Evolutionary conservation across 2,113 vertebrate genomes (phyloP), one percentile per base, ranked within the genome.

Genomic region (Smithornis capensis): DNA sequence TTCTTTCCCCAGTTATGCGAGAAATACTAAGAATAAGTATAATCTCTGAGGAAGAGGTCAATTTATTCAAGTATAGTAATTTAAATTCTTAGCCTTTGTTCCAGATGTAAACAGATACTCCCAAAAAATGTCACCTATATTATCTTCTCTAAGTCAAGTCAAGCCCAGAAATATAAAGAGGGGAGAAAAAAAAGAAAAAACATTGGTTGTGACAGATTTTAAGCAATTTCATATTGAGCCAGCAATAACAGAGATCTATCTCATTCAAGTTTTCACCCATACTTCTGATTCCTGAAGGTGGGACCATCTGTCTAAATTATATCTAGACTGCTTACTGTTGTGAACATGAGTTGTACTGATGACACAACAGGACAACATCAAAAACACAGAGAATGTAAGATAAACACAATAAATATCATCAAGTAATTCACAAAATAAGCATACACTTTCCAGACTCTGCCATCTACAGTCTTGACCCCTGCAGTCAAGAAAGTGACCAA

Each of bases 371-470:
- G 17, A 3, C 1, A 3, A 50, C 9, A 63, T 27, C 4, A 74
- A 65, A 83, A 75, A 13, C 3, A 29, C 1, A 8, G 11, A 44
- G 10, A 87, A 44, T 0, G 0, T 33, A 21, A 81, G 8, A 74
- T 18, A 70, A 84, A 49, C 27, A 5, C 28, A 80, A 35, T 56
- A 19, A 53, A 70, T 37, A 2, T 50, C 10, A 77, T 27, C 28
- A 64, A 78, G 52, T 44, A 62, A 62, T n/a, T 69, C 24, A 57
- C 1, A 1, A 74, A 47, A 81, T n/a, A 68, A 64, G 12, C 19
- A 38, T 4, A 9, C 19, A 10, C 15, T 19, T 74, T 56, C 8
- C 38, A 86, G 44, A 42, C 11, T 25, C n/a, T n/a, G 38, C 13
- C 87, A 4, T 14, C 38, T 71, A 16, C 22, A 42, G 27, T 65